Evolutionary conservation across 2,113 vertebrate genomes (phyloP).

Genomic region (Entomyzon cyanotis): DNA sequence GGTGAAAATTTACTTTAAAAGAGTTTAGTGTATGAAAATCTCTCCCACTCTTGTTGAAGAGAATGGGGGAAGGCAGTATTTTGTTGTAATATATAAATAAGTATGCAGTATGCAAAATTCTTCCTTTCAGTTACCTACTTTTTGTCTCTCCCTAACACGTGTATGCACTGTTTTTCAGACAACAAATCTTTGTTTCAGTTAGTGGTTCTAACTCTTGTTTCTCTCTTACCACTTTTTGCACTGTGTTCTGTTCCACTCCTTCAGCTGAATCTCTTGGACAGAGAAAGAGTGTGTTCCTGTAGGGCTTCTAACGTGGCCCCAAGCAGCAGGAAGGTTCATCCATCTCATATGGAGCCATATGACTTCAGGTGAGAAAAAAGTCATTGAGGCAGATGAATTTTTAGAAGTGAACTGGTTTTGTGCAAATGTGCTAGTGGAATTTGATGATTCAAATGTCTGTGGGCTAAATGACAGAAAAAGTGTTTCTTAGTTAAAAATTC

Average conservation of each 20-base stretch:
- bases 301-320: accelerated
- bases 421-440: neutral
- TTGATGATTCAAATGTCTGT: neutral
- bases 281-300: neutral
- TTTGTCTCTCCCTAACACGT: neutral
- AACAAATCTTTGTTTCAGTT: neutral
- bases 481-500: slow-evolving; percentile 2
- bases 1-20: neutral
- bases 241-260: neutral
- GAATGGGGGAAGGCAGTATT: neutral
- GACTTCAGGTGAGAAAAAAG: neutral
- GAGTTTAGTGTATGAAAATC: neutral
- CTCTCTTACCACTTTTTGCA: neutral
- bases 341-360: neutral
- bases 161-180: neutral
- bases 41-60: neutral
- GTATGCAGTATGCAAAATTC: neutral
- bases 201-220: neutral
- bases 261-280: neutral
- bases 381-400: neutral
- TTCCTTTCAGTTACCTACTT: neutral
- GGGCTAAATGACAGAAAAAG: neutral
- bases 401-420: neutral
- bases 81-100: neutral
- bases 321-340: neutral